Conservation (phyloP, 2,113 vertebrate species). For the Grallaria varia region DNA sequence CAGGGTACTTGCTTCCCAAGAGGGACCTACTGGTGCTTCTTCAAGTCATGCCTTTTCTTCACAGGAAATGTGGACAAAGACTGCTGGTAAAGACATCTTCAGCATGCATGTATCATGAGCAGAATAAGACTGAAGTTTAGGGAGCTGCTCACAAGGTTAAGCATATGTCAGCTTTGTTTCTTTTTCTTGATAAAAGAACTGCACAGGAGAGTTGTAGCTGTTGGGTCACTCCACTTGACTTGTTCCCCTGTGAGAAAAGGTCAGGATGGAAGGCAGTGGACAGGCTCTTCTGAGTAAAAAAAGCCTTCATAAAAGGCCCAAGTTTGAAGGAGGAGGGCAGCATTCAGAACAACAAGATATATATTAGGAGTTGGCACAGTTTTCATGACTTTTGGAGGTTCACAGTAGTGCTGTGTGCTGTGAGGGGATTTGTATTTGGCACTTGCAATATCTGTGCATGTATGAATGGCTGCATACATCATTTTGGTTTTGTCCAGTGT, state of each 20-base stretch:
- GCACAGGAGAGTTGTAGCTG: not conserved
- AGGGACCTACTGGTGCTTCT: not conserved
- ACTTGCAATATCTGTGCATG: not conserved
- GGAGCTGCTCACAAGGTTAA: not conserved
- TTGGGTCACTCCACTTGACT: not conserved
- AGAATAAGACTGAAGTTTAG: not conserved
- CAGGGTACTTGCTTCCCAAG: not conserved
- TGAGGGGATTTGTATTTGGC: not conserved
- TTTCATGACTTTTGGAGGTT: not conserved
- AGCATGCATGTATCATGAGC: accelerated
- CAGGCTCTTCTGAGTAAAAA: not conserved
- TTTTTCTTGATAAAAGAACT: not conserved
- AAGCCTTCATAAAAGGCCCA: not conserved
- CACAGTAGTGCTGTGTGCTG: not conserved
- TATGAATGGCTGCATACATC: slow-evolving; percentile 26
- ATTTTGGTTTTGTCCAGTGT: not conserved
- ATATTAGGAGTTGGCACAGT: not conserved
- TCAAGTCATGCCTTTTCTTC: not conserved
- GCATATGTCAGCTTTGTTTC: not conserved
- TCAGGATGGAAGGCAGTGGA: not conserved
- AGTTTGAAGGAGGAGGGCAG: not conserved
- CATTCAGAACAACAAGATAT: not conserved
- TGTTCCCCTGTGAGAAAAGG: not conserved
- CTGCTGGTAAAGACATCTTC: not conserved
- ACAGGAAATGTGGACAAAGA: accelerated